These are phyloP conservation scores for Clanis bilineata DNA, from an alignment of 2,888 invertebrate genomes.

Conservation along the genomic window DNA sequence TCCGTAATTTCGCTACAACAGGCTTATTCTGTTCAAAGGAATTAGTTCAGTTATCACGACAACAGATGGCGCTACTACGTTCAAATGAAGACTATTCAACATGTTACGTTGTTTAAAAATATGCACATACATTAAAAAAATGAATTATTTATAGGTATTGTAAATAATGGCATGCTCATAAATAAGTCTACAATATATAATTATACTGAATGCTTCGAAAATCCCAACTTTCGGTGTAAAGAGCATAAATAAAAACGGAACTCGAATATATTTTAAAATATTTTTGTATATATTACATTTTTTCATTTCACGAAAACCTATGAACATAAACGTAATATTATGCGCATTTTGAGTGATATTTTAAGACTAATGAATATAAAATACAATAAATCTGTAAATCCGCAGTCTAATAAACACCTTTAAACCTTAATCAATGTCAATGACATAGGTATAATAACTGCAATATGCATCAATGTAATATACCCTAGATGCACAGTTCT, in stretches of 20 bases:
- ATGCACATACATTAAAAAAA: not conserved
- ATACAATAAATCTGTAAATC: not conserved
- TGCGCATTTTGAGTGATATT: not conserved
- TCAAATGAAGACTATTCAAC: not conserved
- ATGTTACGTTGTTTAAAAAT: not conserved
- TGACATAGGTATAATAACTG: not conserved
- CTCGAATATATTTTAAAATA: not conserved
- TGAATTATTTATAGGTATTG: not conserved
- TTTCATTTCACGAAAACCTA: not conserved
- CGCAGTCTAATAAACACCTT: not conserved
- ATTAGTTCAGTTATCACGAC: not conserved
- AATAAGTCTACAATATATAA: not conserved
- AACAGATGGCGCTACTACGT: slow-evolving; percentile 22
- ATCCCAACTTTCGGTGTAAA: not conserved
- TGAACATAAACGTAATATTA: not conserved
- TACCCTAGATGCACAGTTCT: too few species aligned
- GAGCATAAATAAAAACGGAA: not conserved
- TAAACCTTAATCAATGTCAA: not conserved
- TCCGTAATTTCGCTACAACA: slow-evolving; percentile 12
- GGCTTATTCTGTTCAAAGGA: not conserved
- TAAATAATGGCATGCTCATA: not conserved
- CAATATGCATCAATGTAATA: not conserved
- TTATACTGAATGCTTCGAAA: not conserved
- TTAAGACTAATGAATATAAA: not conserved
- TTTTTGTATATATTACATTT: not conserved